These are phyloP conservation scores for Lathronympha strigana DNA, from an alignment of 2,888 invertebrate genomes.

Conservation along the genomic window DNA sequence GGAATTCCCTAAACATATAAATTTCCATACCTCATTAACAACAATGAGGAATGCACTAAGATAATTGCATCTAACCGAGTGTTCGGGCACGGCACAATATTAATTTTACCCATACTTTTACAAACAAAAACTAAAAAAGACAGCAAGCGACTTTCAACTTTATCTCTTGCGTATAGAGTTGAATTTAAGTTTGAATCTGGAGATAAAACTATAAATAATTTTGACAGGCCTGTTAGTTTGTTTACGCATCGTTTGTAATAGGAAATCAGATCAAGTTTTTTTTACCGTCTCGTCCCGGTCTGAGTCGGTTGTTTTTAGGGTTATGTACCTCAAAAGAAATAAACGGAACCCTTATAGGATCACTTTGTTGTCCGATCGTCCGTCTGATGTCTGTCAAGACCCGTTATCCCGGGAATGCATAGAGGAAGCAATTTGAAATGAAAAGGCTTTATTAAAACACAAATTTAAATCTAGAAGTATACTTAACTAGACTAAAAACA, in stretches of 20 bases:
- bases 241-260: conserved; percentile 41
- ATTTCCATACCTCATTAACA: conserved; percentile 34
- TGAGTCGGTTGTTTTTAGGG: conserved; percentile 5
- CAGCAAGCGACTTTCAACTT: not conserved
- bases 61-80: conserved; percentile 34
- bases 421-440: too few relatives aligned
- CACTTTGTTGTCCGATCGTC: too few relatives aligned
- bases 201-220: conserved; percentile 38
- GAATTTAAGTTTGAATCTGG: not conserved
- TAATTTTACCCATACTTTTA: conserved; percentile 38
- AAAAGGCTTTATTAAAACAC: too few relatives aligned
- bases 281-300: conserved; percentile 14
- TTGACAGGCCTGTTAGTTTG: conserved; percentile 37
- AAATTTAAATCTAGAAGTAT: too few relatives aligned
- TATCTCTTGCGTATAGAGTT: not conserved
- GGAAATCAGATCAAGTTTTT: conserved; percentile 30
- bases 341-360: too few relatives aligned
- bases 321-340: too few relatives aligned
- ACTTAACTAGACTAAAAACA: too few relatives aligned
- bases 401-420: too few relatives aligned
- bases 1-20: conserved; percentile 2
- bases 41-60: conserved; percentile 32
- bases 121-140: conserved; percentile 34
- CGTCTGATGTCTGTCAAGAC: too few relatives aligned
- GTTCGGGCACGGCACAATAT: conserved; percentile 35